These are phyloP conservation scores for Anneissia japonica DNA, from an alignment of 35 echinoderm and acorn worm genomes.

Conservation along the genomic window DNA sequence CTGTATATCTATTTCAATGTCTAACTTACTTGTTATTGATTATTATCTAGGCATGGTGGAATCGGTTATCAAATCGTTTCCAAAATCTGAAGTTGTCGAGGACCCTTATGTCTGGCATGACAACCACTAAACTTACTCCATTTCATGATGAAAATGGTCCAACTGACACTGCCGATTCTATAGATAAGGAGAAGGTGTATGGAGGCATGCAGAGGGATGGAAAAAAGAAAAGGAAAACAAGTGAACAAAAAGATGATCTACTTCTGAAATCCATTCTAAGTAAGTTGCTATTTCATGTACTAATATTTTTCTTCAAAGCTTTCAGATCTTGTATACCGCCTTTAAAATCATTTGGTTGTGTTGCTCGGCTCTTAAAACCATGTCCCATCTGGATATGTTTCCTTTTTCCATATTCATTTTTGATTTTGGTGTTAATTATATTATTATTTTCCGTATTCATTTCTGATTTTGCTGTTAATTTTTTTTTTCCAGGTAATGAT, in stretches of 20 bases:
- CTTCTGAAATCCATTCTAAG: conserved; percentile 14
- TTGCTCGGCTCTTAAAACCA: no score
- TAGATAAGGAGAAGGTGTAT: neutral
- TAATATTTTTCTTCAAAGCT: no score
- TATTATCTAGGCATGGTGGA: conserved; percentile 81
- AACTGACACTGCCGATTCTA: neutral
- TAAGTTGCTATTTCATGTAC: no score
- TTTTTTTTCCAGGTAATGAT: neutral
- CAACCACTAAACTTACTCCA: conserved; percentile 58
- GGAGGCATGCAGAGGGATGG: neutral
- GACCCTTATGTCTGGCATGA: conserved; percentile 63
- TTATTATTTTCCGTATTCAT: no score
- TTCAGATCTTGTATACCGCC: no score
- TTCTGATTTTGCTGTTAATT: no score
- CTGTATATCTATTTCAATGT: no score
- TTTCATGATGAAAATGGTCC: conserved; percentile 54
- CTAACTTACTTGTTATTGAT: neutral
- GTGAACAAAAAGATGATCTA: conserved; percentile 5
- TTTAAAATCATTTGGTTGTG: no score
- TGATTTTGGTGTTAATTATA: no score
- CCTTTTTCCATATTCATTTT: no score
- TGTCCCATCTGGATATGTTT: no score
- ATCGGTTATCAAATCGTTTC: conserved; percentile 91
- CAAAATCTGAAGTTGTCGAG: conserved; percentile 85
- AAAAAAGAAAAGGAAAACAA: neutral